Percentiles rank a stretch among this genome's conserved stretches.
Conservation (phyloP, 2,113 vertebrate species). For the Serilophus lunatus region DNA sequence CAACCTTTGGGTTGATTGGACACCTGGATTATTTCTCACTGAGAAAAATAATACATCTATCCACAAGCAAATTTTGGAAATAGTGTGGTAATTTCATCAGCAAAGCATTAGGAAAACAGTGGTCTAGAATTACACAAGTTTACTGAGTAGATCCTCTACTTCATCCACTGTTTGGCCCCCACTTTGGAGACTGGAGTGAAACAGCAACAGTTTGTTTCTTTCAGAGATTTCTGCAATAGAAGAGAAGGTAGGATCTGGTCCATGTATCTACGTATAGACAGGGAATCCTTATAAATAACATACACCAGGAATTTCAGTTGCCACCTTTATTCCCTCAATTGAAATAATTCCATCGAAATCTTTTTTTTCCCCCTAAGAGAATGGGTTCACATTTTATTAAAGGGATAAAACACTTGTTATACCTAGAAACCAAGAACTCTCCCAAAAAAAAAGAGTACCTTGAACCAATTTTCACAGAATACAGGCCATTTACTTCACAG, state of each 20-base stretch:
- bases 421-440: conserved; percentile 52
- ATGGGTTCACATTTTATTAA: neutral
- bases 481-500: neutral
- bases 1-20: neutral
- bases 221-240: neutral
- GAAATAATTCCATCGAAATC: neutral
- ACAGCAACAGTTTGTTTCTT: neutral
- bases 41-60: neutral
- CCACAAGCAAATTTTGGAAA: neutral
- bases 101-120: neutral
- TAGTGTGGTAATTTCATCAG: neutral
- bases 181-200: neutral
- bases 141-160: neutral
- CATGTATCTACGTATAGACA: neutral
- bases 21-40: conserved; percentile 41
- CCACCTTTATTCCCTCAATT: neutral
- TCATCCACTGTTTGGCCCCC: neutral
- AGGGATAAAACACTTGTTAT: neutral
- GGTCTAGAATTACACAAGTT: neutral
- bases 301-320: neutral
- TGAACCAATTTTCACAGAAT: conserved; percentile 35
- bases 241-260: neutral
- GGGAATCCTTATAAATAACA: neutral
- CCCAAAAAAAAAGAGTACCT: neutral
- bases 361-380: neutral